Evolutionary conservation across 2,113 vertebrate genomes (phyloP), one percentile per base, ranked within the genome.

Genomic region (Cryptotis parvus): DNA sequence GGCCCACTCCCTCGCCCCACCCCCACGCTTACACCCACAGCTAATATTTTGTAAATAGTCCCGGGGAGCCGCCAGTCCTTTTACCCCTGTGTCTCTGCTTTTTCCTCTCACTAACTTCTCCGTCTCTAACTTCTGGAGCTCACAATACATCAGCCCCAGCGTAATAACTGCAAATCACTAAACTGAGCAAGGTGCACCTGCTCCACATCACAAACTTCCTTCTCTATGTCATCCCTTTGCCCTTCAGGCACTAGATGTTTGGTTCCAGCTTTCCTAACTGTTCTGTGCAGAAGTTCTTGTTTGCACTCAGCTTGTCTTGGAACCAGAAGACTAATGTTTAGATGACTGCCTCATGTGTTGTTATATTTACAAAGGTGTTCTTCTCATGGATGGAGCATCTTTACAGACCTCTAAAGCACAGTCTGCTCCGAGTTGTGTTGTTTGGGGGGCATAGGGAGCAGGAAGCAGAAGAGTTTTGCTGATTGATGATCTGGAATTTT

Each of bases 171-270:
- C 33, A 39, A 3, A 24, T 22, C 55, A 58, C 22, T 58, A 58
- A 63, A 2, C 27, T 4, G 16, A 55, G 9, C 26, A 45, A 52
- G 5, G 15, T 1, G 18, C 9, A 8, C 24, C 14, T 2, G 6
- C 22, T 35, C 6, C 3, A 15, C 3, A 6, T 41, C 15, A 1
- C 20, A 7, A 52, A 5, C 4, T 45, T 5, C 27, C 4, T 31
- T 5, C 1, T 9, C n/a, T 33, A 24, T 10, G 26, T 22, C 15
- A 24, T 20, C 37, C 33, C 3, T 20, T n/a, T 24, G 39, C 0
- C 0, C 9, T 29, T 74, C 68, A 16, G 11, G 52, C 2, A 0
- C 2, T 9, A 61, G 31, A 27, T 22, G 18, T 33, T 39, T 16
- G 4, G 20, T 10, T 29, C 31, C 3, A 3, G 43, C 27, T 78